These are phyloP conservation scores for Latrodectus hesperus DNA, from an alignment of 2,888 invertebrate genomes.

Conservation along the genomic window DNA sequence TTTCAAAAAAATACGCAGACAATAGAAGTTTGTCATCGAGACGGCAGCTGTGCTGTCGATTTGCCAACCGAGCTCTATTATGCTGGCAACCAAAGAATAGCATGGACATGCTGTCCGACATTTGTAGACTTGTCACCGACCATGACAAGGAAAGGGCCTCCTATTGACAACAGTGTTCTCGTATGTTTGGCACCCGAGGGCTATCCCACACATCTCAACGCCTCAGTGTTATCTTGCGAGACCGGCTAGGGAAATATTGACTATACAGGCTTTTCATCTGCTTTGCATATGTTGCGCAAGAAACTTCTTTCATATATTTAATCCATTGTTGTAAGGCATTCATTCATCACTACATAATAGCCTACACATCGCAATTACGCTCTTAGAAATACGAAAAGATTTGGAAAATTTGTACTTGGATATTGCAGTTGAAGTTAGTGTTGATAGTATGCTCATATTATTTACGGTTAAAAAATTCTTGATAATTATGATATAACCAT, in stretches of 20 bases:
- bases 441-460: no score
- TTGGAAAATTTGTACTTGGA: no score
- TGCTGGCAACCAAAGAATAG: not conserved
- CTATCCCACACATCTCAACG: constrained; percentile 38
- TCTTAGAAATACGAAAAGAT: no score
- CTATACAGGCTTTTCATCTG: no score
- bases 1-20: not conserved
- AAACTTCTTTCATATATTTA: no score
- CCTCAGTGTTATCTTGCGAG: constrained; percentile 38
- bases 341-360: no score
- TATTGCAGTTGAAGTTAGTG: no score
- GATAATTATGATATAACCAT: no score
- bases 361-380: no score
- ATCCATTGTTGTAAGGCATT: no score
- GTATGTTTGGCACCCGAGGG: constrained; percentile 6
- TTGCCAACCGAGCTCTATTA: not conserved
- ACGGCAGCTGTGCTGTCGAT: not conserved
- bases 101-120: constrained; percentile 17
- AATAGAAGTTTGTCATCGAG: not conserved
- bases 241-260: not conserved
- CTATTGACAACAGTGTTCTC: constrained; percentile 10
- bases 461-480: no score
- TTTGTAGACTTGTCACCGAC: constrained; percentile 59
- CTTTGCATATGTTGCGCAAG: no score
- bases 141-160: constrained; percentile 31